phyloP scores from a whole-genome alignment of 2,888 invertebrate species.

The Eupithecia centaureata region DNA sequence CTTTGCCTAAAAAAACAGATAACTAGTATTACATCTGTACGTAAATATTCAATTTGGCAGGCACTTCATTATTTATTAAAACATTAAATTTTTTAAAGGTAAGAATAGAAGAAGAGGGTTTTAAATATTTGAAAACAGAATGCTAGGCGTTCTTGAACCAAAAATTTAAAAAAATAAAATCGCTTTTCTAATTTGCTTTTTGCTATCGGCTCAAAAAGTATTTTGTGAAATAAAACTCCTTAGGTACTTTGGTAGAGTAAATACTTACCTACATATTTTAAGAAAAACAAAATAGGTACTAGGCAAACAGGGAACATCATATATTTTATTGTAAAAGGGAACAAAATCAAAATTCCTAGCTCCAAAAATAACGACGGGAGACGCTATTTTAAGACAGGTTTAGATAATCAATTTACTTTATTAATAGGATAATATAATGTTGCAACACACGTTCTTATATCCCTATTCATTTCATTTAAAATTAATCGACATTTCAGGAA shows the following conservation, averaged over 20 bases:
- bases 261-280: not conserved
- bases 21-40: no score
- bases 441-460: not conserved
- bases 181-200: not conserved
- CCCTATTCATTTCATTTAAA: no score
- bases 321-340: no score
- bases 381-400: no score
- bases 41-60: not conserved
- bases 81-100: not conserved
- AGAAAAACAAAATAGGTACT: no score
- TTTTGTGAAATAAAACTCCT: not conserved
- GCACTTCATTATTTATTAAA: not conserved
- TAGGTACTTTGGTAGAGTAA: not conserved
- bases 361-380: no score
- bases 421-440: not conserved
- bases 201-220: not conserved
- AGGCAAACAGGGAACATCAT: no score
- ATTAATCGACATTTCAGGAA: no score
- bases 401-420: no score
- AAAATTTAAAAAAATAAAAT: not conserved
- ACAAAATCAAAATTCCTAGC: no score
- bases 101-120: no score
- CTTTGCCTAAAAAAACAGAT: constrained; percentile 52
- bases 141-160: not conserved
- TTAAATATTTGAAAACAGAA: not conserved